These are phyloP conservation scores for Apus apus DNA, from an alignment of 2,113 vertebrate genomes.

Conservation along the genomic window DNA sequence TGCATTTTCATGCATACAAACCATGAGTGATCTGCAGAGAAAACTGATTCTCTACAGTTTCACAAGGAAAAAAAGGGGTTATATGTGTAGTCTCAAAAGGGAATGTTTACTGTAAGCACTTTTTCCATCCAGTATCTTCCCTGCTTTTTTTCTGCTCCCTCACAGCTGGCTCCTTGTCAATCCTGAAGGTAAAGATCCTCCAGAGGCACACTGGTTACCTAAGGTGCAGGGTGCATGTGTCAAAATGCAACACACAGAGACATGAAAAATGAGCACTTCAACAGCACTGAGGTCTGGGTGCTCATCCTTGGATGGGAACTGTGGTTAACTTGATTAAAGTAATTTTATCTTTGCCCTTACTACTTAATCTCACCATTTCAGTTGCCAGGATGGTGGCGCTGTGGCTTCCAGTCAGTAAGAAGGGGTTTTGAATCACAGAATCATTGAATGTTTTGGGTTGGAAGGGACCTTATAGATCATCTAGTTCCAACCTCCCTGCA, in stretches of 20 bases:
- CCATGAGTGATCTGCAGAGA: constrained; percentile 1
- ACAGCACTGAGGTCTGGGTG: background rate
- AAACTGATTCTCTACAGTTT: constrained; percentile 38
- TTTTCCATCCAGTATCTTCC: background rate
- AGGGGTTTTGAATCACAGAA: background rate
- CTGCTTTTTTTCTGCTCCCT: background rate
- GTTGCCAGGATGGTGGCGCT: background rate
- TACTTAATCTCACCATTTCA: background rate
- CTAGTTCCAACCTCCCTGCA: too few relatives aligned
- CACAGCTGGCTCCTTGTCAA: background rate
- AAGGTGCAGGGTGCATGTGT: rapidly evolving
- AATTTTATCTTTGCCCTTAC: background rate
- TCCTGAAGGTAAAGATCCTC: background rate
- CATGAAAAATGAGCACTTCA: background rate
- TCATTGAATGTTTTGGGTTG: too few relatives aligned
- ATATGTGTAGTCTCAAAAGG: background rate
- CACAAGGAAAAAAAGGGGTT: background rate
- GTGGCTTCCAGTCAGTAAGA: background rate
- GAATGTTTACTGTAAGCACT: background rate
- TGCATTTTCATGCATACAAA: constrained; percentile 46
- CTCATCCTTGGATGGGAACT: background rate
- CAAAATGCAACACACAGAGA: background rate
- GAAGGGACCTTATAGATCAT: too few relatives aligned
- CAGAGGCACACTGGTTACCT: background rate
- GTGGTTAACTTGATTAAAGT: background rate